These are phyloP conservation scores for Passerina amoena DNA, from an alignment of 2,113 vertebrate species.

Conservation along the genomic window DNA sequence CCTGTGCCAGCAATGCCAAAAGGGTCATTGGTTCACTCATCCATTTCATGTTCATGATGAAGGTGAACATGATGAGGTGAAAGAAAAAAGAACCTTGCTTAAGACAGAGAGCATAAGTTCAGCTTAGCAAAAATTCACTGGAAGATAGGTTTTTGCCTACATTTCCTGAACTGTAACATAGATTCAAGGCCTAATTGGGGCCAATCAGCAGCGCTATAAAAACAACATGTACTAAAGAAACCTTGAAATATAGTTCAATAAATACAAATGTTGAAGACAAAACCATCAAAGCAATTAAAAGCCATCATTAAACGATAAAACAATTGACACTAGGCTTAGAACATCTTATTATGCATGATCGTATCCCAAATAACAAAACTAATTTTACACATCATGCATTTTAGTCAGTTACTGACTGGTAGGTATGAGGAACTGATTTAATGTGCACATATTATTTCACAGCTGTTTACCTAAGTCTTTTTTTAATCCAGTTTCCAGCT, in stretches of 20 bases:
- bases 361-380: not conserved
- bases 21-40: not conserved
- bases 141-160: not conserved
- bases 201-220: not conserved
- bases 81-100: not conserved
- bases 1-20: not conserved
- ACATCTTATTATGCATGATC: not conserved
- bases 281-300: not conserved
- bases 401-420: not conserved
- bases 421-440: not conserved
- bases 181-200: not conserved
- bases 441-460: not conserved
- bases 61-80: not conserved
- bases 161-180: not conserved
- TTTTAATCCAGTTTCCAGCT: not conserved
- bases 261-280: not conserved
- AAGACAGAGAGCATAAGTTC: not conserved
- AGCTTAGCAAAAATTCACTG: not conserved
- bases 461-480: not conserved
- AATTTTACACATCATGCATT: not conserved
- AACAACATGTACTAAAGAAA: not conserved
- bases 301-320: not conserved
- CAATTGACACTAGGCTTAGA: not conserved
- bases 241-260: not conserved
- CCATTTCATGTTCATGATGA: not conserved